Evolutionary conservation across 2,113 vertebrate species (phyloP), one percentile per base, ranked within the genome.

Genomic region (Apteryx owenii): DNA sequence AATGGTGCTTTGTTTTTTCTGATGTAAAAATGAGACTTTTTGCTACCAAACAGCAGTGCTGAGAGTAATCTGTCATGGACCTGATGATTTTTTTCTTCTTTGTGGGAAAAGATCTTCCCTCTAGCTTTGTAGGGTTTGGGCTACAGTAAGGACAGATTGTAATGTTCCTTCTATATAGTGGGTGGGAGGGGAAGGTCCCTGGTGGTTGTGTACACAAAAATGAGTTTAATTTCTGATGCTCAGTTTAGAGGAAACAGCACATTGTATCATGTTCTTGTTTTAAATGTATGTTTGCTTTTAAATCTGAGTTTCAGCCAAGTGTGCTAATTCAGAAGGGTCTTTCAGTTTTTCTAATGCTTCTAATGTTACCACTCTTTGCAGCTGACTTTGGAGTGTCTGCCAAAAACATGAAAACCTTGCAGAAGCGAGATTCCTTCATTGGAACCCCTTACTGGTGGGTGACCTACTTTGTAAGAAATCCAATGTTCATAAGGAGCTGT

Each of bases 301-400:
- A 87, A 5, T 7, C 77, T 33, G 56, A 9, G 1, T 61, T 95
- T 44, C 92, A 86, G 85, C 92, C 93, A 83, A 93, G 60, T 78
- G 88, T 85, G 82, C 64, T 95, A 50, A 48, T 88, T 69, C 72
- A 85, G 84, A 83, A 70, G 44, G 73, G 58, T 56, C 31, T 84
- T 77, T 38, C 21, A 28, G 20, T 84, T 88, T 56, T 70, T 66
- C 85, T 92, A 20, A 0, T 0, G 54, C 79, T 88, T 95, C 95
- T 97, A 85, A 97, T 0, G 7, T 89, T 92, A 17, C 73, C 90
- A 83, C 91, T 95, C 64, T 94, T 97, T 98, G 68, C 97, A 99
- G 99, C 99, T 93, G 99, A 99, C 97, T 99, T 99, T 98, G 99
- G 99, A 1, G 99, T 99, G n/a, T 99, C 99, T 92, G 99, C 99